Percentiles rank a stretch among this genome's conserved stretches.
Evolutionary conservation across 2,113 vertebrate genomes (phyloP).

Genomic region (Climacteris rufus): DNA sequence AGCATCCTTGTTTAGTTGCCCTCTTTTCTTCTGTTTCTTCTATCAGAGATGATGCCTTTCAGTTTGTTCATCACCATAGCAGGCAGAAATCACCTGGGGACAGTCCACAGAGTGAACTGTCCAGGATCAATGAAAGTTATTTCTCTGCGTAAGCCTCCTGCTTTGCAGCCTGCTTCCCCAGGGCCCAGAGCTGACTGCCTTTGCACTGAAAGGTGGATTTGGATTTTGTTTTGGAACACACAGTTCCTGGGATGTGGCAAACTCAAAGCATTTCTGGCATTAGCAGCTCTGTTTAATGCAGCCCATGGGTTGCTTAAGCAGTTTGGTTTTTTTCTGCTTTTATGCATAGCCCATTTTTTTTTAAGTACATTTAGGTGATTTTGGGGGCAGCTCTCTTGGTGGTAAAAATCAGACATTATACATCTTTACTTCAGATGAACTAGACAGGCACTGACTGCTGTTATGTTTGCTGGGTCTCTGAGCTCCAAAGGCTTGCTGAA

Average conservation of each 20-base stretch:
- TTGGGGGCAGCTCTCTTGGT: background rate
- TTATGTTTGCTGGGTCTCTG: slow-evolving; percentile 5
- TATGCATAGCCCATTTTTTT: background rate
- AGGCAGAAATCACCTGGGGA: background rate
- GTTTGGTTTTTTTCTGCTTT: background rate
- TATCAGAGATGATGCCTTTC: background rate
- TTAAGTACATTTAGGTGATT: background rate
- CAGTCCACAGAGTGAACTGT: background rate
- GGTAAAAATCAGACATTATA: background rate
- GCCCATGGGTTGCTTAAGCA: background rate
- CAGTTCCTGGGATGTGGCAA: background rate
- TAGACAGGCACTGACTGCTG: background rate
- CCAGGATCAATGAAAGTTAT: background rate
- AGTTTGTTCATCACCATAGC: background rate
- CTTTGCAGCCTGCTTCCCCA: background rate
- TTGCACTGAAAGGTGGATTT: background rate
- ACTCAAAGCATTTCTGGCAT: background rate
- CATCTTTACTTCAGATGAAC: background rate
- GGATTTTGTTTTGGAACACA: background rate
- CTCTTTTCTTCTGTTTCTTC: background rate
- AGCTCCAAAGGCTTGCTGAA: background rate
- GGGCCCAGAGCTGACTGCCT: background rate
- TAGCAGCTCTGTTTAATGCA: background rate
- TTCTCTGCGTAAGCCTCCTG: background rate
- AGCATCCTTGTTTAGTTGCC: background rate